A percentile compares a stretch with the other conserved stretches of the same genome.
These are phyloP conservation scores for Sterrhoptilus dennistouni DNA, from an alignment of 2,113 vertebrate genomes.

Conservation along the genomic window DNA sequence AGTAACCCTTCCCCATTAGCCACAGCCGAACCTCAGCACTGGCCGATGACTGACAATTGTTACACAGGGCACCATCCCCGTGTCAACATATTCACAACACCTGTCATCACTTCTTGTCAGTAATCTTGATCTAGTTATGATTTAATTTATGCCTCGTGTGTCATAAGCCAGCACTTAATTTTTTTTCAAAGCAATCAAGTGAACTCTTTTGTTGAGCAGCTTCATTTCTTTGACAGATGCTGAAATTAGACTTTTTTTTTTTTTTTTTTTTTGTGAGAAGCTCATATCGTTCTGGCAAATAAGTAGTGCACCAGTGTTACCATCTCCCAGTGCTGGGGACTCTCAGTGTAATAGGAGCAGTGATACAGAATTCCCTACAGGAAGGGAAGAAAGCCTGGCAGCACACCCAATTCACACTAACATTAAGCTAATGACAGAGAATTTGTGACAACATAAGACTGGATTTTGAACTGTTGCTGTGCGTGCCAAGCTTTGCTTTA, in stretches of 20 bases:
- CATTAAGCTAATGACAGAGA: not conserved
- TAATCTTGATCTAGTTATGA: constrained; percentile 34
- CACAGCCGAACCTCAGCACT: not conserved
- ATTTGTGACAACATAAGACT: not conserved
- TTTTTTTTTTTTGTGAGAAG: not conserved
- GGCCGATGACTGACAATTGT: constrained; percentile 69
- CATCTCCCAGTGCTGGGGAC: not conserved
- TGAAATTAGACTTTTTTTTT: not conserved
- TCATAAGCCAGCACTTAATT: constrained; percentile 39
- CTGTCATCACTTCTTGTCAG: constrained; percentile 75
- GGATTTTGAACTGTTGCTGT: not conserved
- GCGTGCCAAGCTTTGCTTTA: not conserved
- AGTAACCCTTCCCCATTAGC: not conserved
- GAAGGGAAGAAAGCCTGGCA: not conserved
- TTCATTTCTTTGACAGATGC: constrained; percentile 53
- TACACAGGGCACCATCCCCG: constrained; percentile 42
- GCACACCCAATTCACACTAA: not conserved
- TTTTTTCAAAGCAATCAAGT: constrained; percentile 42
- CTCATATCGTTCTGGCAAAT: not conserved
- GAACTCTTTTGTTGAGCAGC: constrained; percentile 28
- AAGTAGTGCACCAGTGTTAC: not conserved
- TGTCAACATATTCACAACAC: constrained; percentile 71
- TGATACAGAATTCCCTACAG: constrained; percentile 31
- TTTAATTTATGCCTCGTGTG: constrained; percentile 73
- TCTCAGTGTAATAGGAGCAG: not conserved